phyloP scores from a whole-genome alignment of 1,140 invertebrate genomes.

The Glomeris maerens region DNA sequence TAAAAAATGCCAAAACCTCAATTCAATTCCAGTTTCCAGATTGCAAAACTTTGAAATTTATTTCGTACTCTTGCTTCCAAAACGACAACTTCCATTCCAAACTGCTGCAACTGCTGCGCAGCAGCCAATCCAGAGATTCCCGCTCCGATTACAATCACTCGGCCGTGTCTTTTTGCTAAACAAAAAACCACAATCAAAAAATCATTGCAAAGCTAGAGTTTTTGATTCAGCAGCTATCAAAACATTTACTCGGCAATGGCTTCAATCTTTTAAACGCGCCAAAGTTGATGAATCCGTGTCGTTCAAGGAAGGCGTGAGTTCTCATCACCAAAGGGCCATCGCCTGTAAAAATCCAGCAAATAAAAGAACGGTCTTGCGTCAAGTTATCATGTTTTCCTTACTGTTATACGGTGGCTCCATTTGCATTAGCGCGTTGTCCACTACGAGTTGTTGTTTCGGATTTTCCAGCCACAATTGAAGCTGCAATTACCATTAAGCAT shows the following conservation, averaged over 20 bases:
- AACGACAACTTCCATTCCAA: conserved; percentile 90
- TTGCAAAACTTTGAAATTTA: conserved; percentile 1
- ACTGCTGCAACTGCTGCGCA: conserved; percentile 83
- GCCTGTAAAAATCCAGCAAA: conserved; percentile 26
- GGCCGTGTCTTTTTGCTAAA: conserved; percentile 59
- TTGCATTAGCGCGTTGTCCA: conserved; percentile 61
- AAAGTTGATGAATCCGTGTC: conserved; percentile 97
- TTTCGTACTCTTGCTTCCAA: conserved; percentile 67
- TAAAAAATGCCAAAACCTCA: conserved; percentile 18
- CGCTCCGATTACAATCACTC: conserved; percentile 89
- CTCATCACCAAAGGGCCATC: conserved; percentile 67
- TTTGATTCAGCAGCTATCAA: background rate
- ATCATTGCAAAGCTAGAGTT: background rate
- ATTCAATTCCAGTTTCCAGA: background rate
- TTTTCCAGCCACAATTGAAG: conserved; percentile 95
- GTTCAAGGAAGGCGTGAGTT: conserved; percentile 81
- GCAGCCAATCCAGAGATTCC: conserved; percentile 87
- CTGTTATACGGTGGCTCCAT: conserved; percentile 87
- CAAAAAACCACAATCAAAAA: conserved; percentile 7
- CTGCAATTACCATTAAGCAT: conserved; percentile 26
- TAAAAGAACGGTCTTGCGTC: background rate
- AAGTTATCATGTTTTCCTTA: conserved; percentile 23
- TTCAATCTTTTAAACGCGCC: conserved; percentile 84
- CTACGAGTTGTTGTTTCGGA: conserved; percentile 77
- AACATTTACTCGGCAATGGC: conserved; percentile 22